Evolutionary conservation across 2,113 vertebrate genomes (phyloP), one percentile per base, ranked within the genome.

Genomic region (Miniopterus natalensis): DNA sequence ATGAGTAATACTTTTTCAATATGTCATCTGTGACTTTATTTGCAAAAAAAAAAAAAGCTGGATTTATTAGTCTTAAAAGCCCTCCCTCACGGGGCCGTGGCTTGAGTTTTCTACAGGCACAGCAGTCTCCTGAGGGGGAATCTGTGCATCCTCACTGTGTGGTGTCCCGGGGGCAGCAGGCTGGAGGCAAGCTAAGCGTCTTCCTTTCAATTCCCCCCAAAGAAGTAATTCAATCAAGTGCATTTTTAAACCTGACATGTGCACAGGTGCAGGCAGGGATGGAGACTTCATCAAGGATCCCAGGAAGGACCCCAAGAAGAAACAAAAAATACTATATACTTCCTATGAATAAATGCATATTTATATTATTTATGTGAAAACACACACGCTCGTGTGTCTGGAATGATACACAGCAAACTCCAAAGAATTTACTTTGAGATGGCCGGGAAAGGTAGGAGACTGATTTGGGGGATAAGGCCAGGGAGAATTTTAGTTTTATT

Each of bases 121-220:
- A 10, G 11, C 40, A 18, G 1, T 81, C 77, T 49, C 73, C 10
- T 15, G 40, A 53, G 36, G 36, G 79, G 53, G 53, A 23, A 10
- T 8, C 1, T 7, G 13, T 23, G 36, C 6, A 4, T 45, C 71
- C 27, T 83, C 2, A 25, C 6, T 2, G 5, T 2, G 5, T 36
- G 74, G 23, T 27, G 17, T 92, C 70, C 51, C 65, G 23, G 74
- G 86, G 23, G 53, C 27, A 20, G n/a, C 0, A 59, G 40, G 15
- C 7, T 17, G 27, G 59, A 13, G 49, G 3, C 31, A 40, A 61
- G 20, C 53, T 9, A 40, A 70, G 15, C 23, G 45, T 53, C 49
- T 73, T 93, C 49, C 90, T 85, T 85, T 45, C 20, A 90, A 71
- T 12, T 45, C 68, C 66, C 65, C 61, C 31, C 68, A 91, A 96